Conservation (phyloP, 2,888 invertebrate genomes). For the Drosophila antonietae region DNA sequence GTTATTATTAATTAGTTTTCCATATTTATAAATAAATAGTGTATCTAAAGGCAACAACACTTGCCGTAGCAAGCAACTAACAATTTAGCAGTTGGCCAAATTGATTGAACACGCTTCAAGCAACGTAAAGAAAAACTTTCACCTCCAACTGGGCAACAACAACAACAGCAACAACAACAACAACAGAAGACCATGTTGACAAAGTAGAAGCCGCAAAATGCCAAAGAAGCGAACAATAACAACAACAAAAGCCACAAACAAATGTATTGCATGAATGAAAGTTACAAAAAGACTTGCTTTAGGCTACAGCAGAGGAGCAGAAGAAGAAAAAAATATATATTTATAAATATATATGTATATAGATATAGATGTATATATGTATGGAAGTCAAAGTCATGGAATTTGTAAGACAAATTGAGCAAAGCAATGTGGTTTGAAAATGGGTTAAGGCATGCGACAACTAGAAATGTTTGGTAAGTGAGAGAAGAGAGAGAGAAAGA, state of each 20-base stretch:
- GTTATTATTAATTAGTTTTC: background rate
- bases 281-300: constrained; percentile 67
- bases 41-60: constrained; percentile 2
- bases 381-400: constrained; percentile 49
- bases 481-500: background rate
- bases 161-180: constrained; percentile 39
- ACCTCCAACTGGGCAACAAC: constrained; percentile 55
- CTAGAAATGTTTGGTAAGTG: background rate
- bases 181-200: constrained; percentile 50
- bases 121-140: constrained; percentile 74
- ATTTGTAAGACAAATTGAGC: constrained; percentile 46
- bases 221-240: constrained; percentile 48
- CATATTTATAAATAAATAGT: constrained; percentile 4
- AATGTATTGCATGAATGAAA: constrained; percentile 76
- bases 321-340: constrained; percentile 5
- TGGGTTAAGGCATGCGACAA: constrained; percentile 41
- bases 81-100: constrained; percentile 47
- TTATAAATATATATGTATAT: constrained; percentile 5
- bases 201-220: constrained; percentile 67
- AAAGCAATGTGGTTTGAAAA: constrained; percentile 46
- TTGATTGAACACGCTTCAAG: constrained; percentile 61
- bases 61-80: constrained; percentile 16
- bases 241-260: constrained; percentile 35
- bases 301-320: constrained; percentile 28
- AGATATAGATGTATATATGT: constrained; percentile 11